Evolutionary conservation across 2,797 vertebrate species (phyloP).

Genomic region (Paratrypauchen microcephalus): DNA sequence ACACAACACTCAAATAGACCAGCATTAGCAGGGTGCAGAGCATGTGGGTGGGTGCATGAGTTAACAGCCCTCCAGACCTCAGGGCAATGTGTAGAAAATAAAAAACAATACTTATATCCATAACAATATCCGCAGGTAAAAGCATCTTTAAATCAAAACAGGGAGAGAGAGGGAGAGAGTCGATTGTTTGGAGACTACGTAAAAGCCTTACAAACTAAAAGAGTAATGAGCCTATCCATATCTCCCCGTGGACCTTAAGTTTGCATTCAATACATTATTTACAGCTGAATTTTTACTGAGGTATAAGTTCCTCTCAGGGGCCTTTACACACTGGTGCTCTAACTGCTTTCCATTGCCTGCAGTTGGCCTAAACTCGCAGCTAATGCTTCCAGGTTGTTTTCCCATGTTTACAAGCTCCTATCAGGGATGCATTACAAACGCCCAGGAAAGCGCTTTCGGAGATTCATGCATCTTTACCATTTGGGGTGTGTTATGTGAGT

Average conservation of each 20-base stretch:
- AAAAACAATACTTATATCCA: slow-evolving; percentile 73
- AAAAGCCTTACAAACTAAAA: slow-evolving; percentile 70
- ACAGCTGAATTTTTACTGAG: slow-evolving; percentile 74
- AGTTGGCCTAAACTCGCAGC: slow-evolving; percentile 46
- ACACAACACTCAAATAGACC: slow-evolving; percentile 36
- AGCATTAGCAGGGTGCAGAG: slow-evolving; percentile 48
- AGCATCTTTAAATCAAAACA: slow-evolving; percentile 76
- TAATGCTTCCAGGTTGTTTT: slow-evolving; percentile 46
- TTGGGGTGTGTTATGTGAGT: slow-evolving; percentile 8
- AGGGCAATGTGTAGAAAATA: slow-evolving; percentile 58
- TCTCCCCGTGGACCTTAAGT: slow-evolving; percentile 75
- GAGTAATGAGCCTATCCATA: slow-evolving; percentile 73
- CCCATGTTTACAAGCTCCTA: slow-evolving; percentile 32
- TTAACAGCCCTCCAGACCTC: slow-evolving; percentile 65
- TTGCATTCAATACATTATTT: slow-evolving; percentile 82
- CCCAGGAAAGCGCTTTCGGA: neutral
- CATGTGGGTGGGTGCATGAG: slow-evolving; percentile 61
- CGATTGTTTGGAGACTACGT: slow-evolving; percentile 65
- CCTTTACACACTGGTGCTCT: slow-evolving; percentile 70
- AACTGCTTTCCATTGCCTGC: slow-evolving; percentile 65
- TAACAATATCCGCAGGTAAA: slow-evolving; percentile 76
- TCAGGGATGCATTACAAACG: slow-evolving; percentile 22
- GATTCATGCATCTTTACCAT: slow-evolving; percentile 1
- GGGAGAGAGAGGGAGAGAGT: slow-evolving; percentile 57
- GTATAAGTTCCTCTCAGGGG: slow-evolving; percentile 73